Percentiles rank a stretch among this genome's conserved stretches.
These are phyloP conservation scores for Eupristina koningsbergeri DNA, from an alignment of 1,140 invertebrate genomes.

Conservation along the genomic window DNA sequence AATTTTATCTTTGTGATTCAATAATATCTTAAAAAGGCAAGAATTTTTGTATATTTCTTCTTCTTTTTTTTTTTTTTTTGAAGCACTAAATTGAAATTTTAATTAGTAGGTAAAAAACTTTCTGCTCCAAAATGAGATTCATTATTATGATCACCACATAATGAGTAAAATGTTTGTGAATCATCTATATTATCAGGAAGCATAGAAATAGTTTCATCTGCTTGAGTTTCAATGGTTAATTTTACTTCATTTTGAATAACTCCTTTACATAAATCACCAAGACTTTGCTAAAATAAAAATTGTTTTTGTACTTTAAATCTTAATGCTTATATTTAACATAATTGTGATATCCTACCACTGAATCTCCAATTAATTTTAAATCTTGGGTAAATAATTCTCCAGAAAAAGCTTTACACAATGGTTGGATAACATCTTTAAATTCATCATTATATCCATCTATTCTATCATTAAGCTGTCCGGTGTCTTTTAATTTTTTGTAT, in stretches of 20 bases:
- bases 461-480: constrained; percentile 60
- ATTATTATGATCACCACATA: constrained; percentile 65
- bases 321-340: constrained; percentile 11
- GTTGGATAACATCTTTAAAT: constrained; percentile 65
- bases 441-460: constrained; percentile 62
- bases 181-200: constrained; percentile 67
- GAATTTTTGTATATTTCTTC: constrained; percentile 1
- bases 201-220: constrained; percentile 67
- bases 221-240: constrained; percentile 65
- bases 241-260: constrained; percentile 67
- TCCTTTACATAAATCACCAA: constrained; percentile 66
- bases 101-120: constrained; percentile 63
- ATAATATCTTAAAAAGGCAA: constrained; percentile 26
- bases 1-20: constrained; percentile 39
- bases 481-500: constrained; percentile 66
- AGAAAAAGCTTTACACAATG: constrained; percentile 66
- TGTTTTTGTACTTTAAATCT: constrained; percentile 32
- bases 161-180: constrained; percentile 67
- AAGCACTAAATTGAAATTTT: constrained; percentile 45
- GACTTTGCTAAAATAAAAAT: constrained; percentile 63
- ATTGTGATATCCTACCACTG: constrained; percentile 60
- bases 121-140: constrained; percentile 60
- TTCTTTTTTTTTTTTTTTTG: neutral
- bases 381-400: constrained; percentile 63
- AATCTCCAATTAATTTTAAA: constrained; percentile 64